phyloP scores from a whole-genome alignment of 2,113 vertebrate species.

The Macheiramphus alcinus region DNA sequence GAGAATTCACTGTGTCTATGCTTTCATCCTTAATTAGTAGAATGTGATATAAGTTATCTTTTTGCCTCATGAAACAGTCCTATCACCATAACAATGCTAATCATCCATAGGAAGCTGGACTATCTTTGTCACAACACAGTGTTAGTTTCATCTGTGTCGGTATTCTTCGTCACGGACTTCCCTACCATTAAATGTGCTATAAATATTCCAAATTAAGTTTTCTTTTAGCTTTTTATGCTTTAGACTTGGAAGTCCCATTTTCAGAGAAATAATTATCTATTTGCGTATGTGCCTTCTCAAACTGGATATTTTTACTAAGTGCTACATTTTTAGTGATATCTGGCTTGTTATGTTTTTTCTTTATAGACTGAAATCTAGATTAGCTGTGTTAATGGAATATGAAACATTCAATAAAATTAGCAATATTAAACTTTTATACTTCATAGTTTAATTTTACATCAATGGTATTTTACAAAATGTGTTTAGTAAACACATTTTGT shows the following conservation, averaged over 20 bases:
- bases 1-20: neutral
- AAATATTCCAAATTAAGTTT: neutral
- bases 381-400: neutral
- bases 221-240: neutral
- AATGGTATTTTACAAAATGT: neutral
- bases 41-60: neutral
- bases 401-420: neutral
- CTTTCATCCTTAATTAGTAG: neutral
- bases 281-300: neutral
- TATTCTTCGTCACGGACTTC: neutral
- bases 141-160: neutral
- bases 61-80: neutral
- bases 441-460: neutral
- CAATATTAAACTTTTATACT: neutral
- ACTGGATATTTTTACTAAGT: neutral
- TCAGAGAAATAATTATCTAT: neutral
- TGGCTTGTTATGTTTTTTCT: neutral
- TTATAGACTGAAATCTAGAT: neutral
- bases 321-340: neutral
- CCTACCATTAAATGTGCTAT: neutral
- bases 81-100: neutral
- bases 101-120: neutral
- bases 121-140: neutral
- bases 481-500: neutral
- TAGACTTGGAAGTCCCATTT: neutral